A percentile compares a stretch with the other conserved stretches of the same genome.
Conservation (phyloP, 92 coral and sea anemone species). For the Porites lobata region DNA sequence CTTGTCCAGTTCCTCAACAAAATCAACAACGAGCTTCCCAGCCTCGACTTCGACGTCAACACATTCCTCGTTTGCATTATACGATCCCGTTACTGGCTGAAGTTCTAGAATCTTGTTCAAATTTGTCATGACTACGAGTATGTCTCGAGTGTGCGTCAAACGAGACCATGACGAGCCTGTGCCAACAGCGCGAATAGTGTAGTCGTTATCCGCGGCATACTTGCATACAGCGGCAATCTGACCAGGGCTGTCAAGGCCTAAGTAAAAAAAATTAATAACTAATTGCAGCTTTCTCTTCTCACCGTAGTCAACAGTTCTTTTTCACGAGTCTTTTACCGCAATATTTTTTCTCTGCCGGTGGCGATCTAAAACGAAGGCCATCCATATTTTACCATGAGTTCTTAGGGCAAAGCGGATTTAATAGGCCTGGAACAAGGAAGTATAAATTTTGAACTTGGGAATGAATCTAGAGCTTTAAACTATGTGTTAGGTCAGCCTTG, state of each 20-base stretch:
- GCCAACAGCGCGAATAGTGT: slow-evolving; percentile 39
- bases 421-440: too few relatives aligned
- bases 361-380: too few relatives aligned
- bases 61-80: slow-evolving; percentile 13
- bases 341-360: too few relatives aligned
- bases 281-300: too few relatives aligned
- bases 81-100: background rate
- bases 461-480: too few relatives aligned
- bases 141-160: slow-evolving; percentile 37
- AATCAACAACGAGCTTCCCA: slow-evolving; percentile 49
- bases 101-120: background rate
- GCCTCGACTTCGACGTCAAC: slow-evolving; percentile 69
- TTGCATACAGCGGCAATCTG: slow-evolving; percentile 42
- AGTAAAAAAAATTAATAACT: background rate
- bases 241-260: slow-evolving; percentile 31
- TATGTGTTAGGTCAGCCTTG: too few relatives aligned
- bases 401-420: too few relatives aligned
- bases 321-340: too few relatives aligned
- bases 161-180: slow-evolving; percentile 49
- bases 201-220: slow-evolving; percentile 18
- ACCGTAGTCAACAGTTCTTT: too few relatives aligned
- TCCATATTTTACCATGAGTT: too few relatives aligned
- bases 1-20: slow-evolving; percentile 55
- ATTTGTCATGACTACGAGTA: slow-evolving; percentile 22
- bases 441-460: too few relatives aligned